Percentiles rank a stretch among this genome's conserved stretches.
These are phyloP conservation scores for Chelonus insularis DNA, from an alignment of 1,140 invertebrate species.

Conservation along the genomic window DNA sequence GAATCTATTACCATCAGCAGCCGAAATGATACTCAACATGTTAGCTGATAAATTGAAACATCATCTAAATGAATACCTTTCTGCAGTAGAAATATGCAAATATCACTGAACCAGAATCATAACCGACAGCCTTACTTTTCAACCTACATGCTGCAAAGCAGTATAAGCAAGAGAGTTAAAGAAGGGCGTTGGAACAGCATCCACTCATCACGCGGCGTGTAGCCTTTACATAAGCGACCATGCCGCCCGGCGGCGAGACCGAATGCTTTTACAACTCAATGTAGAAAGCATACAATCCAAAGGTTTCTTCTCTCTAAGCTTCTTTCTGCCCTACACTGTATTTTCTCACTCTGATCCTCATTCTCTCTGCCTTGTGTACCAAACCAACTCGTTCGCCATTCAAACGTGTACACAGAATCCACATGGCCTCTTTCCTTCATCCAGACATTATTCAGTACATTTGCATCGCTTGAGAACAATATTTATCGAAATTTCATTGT, in stretches of 20 bases:
- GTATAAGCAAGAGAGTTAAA: constrained; percentile 52
- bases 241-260: constrained; percentile 57
- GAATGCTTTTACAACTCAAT: constrained; percentile 62
- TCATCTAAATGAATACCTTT: too few species aligned
- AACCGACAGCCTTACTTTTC: constrained; percentile 13
- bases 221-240: constrained; percentile 60
- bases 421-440: not conserved
- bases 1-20: too few species aligned
- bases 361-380: constrained; percentile 12
- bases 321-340: constrained; percentile 11
- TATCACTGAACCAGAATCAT: not conserved
- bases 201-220: constrained; percentile 61
- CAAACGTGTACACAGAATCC: constrained; percentile 12
- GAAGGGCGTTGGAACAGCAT: constrained; percentile 56
- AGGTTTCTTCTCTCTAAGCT: constrained; percentile 31
- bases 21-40: too few species aligned
- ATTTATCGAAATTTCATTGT: constrained; percentile 25
- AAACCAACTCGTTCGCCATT: constrained; percentile 18
- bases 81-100: too few species aligned
- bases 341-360: constrained; percentile 22
- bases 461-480: constrained; percentile 38
- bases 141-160: constrained; percentile 28
- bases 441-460: constrained; percentile 40
- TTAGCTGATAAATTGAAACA: too few species aligned
- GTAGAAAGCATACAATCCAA: constrained; percentile 42